phyloP scores from a whole-genome alignment of 53 echinoderm and acorn worm species.

The Stichopus horrens region DNA sequence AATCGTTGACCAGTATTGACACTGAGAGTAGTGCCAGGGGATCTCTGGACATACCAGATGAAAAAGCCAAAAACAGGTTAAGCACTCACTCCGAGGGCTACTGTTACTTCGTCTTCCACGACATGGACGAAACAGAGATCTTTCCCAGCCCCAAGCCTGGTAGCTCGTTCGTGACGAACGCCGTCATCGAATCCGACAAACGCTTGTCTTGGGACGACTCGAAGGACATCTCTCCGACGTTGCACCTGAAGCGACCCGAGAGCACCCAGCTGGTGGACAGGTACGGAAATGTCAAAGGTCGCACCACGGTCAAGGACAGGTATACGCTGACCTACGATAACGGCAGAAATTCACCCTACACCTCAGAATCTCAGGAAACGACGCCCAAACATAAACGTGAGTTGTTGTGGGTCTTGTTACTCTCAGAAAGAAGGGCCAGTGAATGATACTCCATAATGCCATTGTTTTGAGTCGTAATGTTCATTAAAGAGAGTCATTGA shows the following conservation, averaged over 20 bases:
- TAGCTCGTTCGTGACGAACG: constrained; percentile 52
- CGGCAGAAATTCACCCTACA: constrained; percentile 18
- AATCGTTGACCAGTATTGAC: constrained; percentile 72
- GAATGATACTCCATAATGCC: no score
- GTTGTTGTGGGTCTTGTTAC: not conserved
- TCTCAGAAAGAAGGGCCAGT: no score
- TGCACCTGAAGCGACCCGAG: constrained; percentile 37
- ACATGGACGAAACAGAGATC: constrained; percentile 54
- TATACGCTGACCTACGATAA: constrained; percentile 62
- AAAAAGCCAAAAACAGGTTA: constrained; percentile 41
- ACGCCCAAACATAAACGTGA: constrained; percentile 44
- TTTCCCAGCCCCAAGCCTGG: not conserved
- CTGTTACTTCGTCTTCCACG: constrained; percentile 84
- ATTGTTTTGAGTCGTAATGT: no score
- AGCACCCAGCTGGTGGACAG: constrained; percentile 69
- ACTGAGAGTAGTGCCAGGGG: constrained; percentile 44
- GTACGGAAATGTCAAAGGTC: constrained; percentile 76
- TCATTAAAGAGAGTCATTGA: no score
- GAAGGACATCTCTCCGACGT: not conserved
- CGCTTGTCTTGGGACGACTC: constrained; percentile 32
- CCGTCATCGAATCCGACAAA: constrained; percentile 53
- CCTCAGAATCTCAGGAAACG: constrained; percentile 27
- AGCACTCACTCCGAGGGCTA: constrained; percentile 72
- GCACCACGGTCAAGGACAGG: constrained; percentile 74
- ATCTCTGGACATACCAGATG: not conserved